These are phyloP conservation scores for Pseudachorutes palmiensis DNA, from an alignment of 1,140 invertebrate species.

Conservation along the genomic window DNA sequence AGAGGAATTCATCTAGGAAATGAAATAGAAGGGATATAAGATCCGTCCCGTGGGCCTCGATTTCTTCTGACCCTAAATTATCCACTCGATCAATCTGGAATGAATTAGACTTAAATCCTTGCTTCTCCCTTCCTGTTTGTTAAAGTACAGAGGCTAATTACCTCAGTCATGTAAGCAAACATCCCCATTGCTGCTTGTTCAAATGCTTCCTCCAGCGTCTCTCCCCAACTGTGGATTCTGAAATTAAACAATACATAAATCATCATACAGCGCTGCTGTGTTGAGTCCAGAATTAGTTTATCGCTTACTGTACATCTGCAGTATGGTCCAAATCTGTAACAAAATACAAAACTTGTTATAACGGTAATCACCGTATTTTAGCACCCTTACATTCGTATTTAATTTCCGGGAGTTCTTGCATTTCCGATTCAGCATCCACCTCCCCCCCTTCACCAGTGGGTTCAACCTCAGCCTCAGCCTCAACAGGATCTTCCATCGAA, in stretches of 20 bases:
- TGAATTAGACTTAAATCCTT: no score
- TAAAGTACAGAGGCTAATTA: no score
- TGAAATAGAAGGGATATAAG: conserved; percentile 79
- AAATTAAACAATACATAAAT: conserved; percentile 39
- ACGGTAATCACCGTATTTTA: conserved; percentile 32
- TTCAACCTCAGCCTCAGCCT: background rate
- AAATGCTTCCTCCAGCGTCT: conserved; percentile 77
- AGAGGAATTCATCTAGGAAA: conserved; percentile 91
- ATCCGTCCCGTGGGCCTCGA: conserved; percentile 81
- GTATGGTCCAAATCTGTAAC: conserved; percentile 91
- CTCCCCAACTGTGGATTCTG: conserved; percentile 87
- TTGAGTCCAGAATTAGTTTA: background rate
- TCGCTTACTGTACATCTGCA: conserved; percentile 90
- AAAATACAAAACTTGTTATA: conserved; percentile 31
- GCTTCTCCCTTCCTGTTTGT: no score
- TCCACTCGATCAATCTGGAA: conserved; percentile 73
- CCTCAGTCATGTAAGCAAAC: conserved; percentile 98
- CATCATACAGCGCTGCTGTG: background rate
- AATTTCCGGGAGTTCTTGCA: conserved; percentile 45
- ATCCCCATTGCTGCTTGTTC: conserved; percentile 91
- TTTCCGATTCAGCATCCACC: background rate
- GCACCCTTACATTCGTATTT: conserved; percentile 71
- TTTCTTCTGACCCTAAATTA: conserved; percentile 63
- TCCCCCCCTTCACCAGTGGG: background rate
- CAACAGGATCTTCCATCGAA: background rate